Evolutionary conservation across 1,140 invertebrate species (phyloP).

Genomic region (Trialeurodes vaporariorum): DNA sequence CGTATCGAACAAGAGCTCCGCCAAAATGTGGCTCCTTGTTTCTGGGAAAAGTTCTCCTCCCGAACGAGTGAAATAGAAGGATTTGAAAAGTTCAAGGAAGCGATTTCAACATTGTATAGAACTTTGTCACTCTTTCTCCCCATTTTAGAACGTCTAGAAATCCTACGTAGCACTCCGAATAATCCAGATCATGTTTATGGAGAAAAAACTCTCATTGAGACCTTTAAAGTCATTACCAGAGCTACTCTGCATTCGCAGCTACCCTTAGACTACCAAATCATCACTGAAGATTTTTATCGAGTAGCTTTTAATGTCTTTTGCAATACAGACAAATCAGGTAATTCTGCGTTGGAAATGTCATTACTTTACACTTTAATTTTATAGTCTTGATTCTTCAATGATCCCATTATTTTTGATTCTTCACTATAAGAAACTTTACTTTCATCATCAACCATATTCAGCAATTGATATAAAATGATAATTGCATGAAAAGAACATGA

Average conservation of each 20-base stretch:
- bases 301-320: conserved; percentile 61
- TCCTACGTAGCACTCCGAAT: background rate
- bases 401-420: too few species aligned
- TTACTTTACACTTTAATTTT: too few species aligned
- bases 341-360: too few species aligned
- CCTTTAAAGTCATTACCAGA: conserved; percentile 50
- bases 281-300: conserved; percentile 63
- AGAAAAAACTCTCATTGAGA: conserved; percentile 17
- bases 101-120: conserved; percentile 9
- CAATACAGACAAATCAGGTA: conserved; percentile 35
- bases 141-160: conserved; percentile 4
- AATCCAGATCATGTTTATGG: background rate
- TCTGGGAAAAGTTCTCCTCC: background rate
- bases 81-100: conserved; percentile 14
- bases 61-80: background rate
- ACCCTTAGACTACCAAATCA: conserved; percentile 50
- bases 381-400: too few species aligned
- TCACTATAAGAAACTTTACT: too few species aligned
- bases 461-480: too few species aligned
- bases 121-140: conserved; percentile 4
- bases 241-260: conserved; percentile 56
- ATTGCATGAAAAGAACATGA: too few species aligned
- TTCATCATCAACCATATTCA: too few species aligned
- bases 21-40: background rate
- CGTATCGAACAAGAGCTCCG: background rate